phyloP scores from a whole-genome alignment of 2,113 vertebrate genomes.

The Ariopsis seemanni region DNA sequence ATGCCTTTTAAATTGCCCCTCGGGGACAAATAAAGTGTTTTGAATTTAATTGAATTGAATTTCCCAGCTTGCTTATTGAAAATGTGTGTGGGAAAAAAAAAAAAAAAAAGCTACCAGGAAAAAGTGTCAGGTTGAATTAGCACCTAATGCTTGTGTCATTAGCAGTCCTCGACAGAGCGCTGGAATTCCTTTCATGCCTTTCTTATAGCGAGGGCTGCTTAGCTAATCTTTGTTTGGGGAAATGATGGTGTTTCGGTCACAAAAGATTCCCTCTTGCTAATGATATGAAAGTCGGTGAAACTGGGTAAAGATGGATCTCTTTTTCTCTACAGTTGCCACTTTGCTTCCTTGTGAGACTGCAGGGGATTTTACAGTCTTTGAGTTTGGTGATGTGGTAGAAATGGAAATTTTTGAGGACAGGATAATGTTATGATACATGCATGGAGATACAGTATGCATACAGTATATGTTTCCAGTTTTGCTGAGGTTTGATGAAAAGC shows the following conservation, averaged over 20 bases:
- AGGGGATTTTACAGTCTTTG: background rate
- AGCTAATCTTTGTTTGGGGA: constrained; percentile 55
- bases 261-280: constrained; percentile 45
- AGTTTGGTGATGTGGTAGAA: background rate
- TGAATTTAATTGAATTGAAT: too few relatives aligned
- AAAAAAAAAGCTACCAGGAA: constrained; percentile 46
- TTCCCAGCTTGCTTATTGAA: constrained; percentile 21
- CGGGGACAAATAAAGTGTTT: too few relatives aligned
- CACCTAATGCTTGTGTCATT: constrained; percentile 55
- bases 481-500: background rate
- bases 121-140: constrained; percentile 52
- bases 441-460: background rate
- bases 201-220: constrained; percentile 43
- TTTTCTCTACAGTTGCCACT: background rate
- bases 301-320: constrained; percentile 21
- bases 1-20: too few relatives aligned
- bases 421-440: too few relatives aligned
- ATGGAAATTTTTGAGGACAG: background rate
- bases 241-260: constrained; percentile 50
- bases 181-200: constrained; percentile 56
- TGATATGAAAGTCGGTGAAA: constrained; percentile 43
- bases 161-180: constrained; percentile 28
- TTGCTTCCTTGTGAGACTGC: constrained; percentile 21
- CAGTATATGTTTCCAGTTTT: background rate
- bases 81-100: constrained; percentile 33